Percentiles rank a stretch among this genome's conserved stretches.
Evolutionary conservation across 2,888 invertebrate species (phyloP).

Genomic region (Herminia tarsipennalis): DNA sequence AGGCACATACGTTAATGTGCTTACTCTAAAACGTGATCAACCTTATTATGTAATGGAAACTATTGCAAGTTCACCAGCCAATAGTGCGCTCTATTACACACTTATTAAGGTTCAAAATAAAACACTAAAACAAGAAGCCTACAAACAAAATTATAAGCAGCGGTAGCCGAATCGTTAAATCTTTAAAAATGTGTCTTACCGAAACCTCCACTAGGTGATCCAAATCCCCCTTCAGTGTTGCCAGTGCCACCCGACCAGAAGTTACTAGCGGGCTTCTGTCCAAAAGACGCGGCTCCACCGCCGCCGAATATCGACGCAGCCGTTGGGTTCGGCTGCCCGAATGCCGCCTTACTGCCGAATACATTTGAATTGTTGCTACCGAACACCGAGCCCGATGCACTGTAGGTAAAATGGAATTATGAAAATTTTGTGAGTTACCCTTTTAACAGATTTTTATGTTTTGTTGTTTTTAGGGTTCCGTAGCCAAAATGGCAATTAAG

Average conservation of each 20-base stretch:
- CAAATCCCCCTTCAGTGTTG: slow-evolving; percentile 60
- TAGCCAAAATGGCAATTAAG: too few species aligned
- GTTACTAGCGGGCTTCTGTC: slow-evolving; percentile 60
- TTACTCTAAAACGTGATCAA: too few species aligned
- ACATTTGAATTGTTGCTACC: slow-evolving; percentile 63
- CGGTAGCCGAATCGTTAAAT: too few species aligned
- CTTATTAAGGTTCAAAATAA: too few species aligned
- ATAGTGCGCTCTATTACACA: too few species aligned
- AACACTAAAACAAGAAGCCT: too few species aligned
- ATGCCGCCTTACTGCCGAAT: slow-evolving; percentile 69
- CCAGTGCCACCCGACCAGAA: slow-evolving; percentile 67
- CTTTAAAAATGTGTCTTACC: slow-evolving; percentile 49
- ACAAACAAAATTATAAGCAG: too few species aligned
- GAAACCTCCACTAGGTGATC: slow-evolving; percentile 58
- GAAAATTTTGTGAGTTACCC: not conserved
- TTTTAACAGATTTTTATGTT: not conserved
- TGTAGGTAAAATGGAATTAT: slow-evolving; percentile 21
- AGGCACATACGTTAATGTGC: too few species aligned
- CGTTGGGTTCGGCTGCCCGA: slow-evolving; percentile 65
- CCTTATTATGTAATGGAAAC: too few species aligned
- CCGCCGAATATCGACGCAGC: slow-evolving; percentile 70
- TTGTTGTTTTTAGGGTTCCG: too few species aligned
- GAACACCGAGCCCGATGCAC: slow-evolving; percentile 65
- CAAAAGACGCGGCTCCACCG: slow-evolving; percentile 53
- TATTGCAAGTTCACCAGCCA: too few species aligned